Conservation (phyloP, 2,888 invertebrate genomes). For the Mythimna albipuncta region DNA sequence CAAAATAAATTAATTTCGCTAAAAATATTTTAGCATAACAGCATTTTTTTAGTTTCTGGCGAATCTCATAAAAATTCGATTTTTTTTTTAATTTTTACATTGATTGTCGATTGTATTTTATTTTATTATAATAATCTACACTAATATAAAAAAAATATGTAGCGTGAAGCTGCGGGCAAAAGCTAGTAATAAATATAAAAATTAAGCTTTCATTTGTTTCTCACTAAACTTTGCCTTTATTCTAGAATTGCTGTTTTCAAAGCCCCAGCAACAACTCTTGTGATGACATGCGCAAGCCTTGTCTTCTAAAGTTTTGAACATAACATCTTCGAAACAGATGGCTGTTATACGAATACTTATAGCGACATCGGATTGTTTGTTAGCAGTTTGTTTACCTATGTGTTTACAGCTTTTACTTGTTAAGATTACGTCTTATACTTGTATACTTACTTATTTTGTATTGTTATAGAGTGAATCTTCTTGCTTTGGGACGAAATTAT, state of each 20-base stretch:
- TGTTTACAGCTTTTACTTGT: slow-evolving; percentile 16
- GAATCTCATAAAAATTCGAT: no score
- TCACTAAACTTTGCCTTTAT: not conserved
- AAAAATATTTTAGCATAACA: no score
- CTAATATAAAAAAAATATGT: no score
- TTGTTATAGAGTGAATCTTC: not conserved
- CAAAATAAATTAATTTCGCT: no score
- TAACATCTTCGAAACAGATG: slow-evolving; percentile 35
- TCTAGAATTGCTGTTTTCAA: slow-evolving; percentile 4
- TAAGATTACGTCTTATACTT: not conserved
- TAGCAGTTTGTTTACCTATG: slow-evolving; percentile 20
- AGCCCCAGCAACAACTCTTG: slow-evolving; percentile 29
- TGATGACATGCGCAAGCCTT: slow-evolving; percentile 30
- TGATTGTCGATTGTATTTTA: no score
- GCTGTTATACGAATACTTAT: not conserved
- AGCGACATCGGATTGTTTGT: slow-evolving; percentile 13
- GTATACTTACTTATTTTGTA: not conserved
- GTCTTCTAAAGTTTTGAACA: slow-evolving; percentile 41
- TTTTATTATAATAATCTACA: no score
- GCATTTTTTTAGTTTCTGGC: no score
- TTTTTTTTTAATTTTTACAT: no score
- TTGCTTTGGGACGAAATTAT: not conserved
- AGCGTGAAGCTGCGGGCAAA: no score
- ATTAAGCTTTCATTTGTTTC: not conserved
- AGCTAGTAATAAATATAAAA: no score